A percentile compares a stretch with the other conserved stretches of the same genome.
Conservation (phyloP, 2,888 invertebrate genomes). For the Dendrolimus houi region DNA sequence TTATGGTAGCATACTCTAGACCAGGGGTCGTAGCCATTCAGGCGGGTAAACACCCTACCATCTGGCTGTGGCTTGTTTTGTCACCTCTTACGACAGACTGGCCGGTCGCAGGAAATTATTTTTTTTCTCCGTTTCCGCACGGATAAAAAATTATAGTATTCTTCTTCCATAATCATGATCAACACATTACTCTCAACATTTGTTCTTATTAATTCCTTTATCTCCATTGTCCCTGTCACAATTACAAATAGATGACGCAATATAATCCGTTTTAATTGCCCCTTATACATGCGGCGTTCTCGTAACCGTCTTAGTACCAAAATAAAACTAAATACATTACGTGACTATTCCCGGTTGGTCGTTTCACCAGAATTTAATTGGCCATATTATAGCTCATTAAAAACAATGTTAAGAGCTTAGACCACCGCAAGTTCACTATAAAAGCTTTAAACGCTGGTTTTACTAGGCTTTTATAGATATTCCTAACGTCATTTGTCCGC, state of each 20-base stretch:
- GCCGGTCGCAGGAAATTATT: too few species aligned
- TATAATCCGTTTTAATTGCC: slow-evolving; percentile 7
- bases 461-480: slow-evolving; percentile 51
- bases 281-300: slow-evolving; percentile 5
- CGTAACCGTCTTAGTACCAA: neutral
- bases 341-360: slow-evolving; percentile 23
- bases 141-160: too few species aligned
- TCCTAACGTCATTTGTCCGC: slow-evolving; percentile 23
- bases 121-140: too few species aligned
- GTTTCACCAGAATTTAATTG: slow-evolving; percentile 58
- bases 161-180: too few species aligned
- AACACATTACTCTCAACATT: neutral
- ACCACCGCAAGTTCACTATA: slow-evolving; percentile 61
- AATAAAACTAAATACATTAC: slow-evolving; percentile 1
- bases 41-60: too few species aligned
- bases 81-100: too few species aligned
- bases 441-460: slow-evolving; percentile 47
- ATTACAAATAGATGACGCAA: slow-evolving; percentile 5
- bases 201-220: slow-evolving; percentile 7
- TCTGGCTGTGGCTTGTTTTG: too few species aligned
- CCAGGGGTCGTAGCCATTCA: too few species aligned
- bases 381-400: slow-evolving; percentile 66
- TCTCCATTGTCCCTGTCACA: slow-evolving; percentile 9
- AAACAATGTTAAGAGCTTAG: slow-evolving; percentile 59
- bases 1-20: too few species aligned